phyloP scores from a whole-genome alignment of 1,140 invertebrate genomes.

The Drosophila malerkotliana region DNA sequence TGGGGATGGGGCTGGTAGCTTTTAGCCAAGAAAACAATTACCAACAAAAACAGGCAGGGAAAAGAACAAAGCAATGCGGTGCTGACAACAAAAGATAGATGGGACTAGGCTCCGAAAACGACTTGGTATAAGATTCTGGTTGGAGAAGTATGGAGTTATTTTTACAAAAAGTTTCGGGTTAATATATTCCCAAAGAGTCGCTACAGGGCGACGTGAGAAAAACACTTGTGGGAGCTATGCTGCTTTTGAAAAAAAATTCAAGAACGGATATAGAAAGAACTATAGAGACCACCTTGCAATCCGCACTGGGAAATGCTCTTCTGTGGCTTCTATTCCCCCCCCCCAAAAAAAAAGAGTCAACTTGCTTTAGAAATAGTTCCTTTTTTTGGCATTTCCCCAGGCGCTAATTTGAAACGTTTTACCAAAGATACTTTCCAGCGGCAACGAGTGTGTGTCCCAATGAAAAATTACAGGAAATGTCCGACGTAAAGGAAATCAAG shows the following conservation, averaged over 20 bases:
- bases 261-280: slow-evolving; percentile 12
- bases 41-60: slow-evolving; percentile 25
- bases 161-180: slow-evolving; percentile 28
- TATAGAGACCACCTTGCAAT: slow-evolving; percentile 24
- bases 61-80: slow-evolving; percentile 42
- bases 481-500: slow-evolving; percentile 65
- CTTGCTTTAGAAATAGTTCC: slow-evolving; percentile 21
- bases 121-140: not conserved
- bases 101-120: slow-evolving; percentile 32
- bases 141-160: slow-evolving; percentile 9
- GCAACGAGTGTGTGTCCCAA: slow-evolving; percentile 18
- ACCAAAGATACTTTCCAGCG: slow-evolving; percentile 31
- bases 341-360: slow-evolving; percentile 41
- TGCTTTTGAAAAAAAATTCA: not conserved
- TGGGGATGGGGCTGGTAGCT: slow-evolving; percentile 7
- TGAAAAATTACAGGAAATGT: slow-evolving; percentile 79
- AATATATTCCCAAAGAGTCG: slow-evolving; percentile 29
- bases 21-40: slow-evolving; percentile 73
- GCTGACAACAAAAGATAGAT: slow-evolving; percentile 76
- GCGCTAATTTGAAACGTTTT: slow-evolving; percentile 66
- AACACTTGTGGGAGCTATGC: slow-evolving; percentile 7
- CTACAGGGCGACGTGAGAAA: slow-evolving; percentile 26
- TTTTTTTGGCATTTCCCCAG: slow-evolving; percentile 54
- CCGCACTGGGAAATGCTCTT: slow-evolving; percentile 42
- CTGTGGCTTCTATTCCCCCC: slow-evolving; percentile 10